A percentile compares a stretch with the other conserved stretches of the same genome.
phyloP scores from a whole-genome alignment of 2,888 invertebrate species.

The Griposia aprilina region DNA sequence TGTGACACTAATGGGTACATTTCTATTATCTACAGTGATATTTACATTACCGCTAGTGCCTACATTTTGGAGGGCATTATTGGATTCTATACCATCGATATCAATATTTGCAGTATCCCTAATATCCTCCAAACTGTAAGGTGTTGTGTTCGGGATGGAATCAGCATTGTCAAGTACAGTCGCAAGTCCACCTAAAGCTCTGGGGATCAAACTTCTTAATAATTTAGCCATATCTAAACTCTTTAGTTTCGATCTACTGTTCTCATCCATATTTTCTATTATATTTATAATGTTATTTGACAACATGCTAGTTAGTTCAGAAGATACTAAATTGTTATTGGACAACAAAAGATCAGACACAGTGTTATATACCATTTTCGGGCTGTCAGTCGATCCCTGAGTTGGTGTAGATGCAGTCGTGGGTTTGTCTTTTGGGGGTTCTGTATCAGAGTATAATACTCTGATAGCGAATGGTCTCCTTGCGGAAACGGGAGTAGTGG shows the following conservation, averaged over 20 bases:
- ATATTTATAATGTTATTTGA: conserved; percentile 87
- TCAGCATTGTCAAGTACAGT: conserved; percentile 81
- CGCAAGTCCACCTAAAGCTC: conserved; percentile 84
- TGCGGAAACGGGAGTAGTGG: conserved; percentile 84
- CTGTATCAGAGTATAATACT: conserved; percentile 87
- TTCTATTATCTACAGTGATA: conserved; percentile 75
- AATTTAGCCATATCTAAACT: conserved; percentile 89
- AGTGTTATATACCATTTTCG: conserved; percentile 88
- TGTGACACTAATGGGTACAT: conserved; percentile 68
- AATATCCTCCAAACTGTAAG: conserved; percentile 89
- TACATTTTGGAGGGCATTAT: conserved; percentile 83
- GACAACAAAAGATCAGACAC: conserved; percentile 88
- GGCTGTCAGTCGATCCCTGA: conserved; percentile 85
- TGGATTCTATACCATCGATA: conserved; percentile 71
- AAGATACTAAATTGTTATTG: conserved; percentile 87
- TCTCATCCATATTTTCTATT: conserved; percentile 86
- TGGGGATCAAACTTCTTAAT: conserved; percentile 88
- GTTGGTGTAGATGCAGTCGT: conserved; percentile 83
- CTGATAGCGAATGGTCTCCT: conserved; percentile 89
- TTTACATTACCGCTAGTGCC: conserved; percentile 79
- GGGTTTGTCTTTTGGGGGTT: conserved; percentile 84
- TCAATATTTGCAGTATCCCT: conserved; percentile 85
- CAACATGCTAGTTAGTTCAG: conserved; percentile 90
- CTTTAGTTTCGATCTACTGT: conserved; percentile 84
- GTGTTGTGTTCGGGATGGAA: conserved; percentile 83